These are phyloP conservation scores for Phrynosoma blainvillii DNA, from an alignment of 2,113 vertebrate species.

Conservation along the genomic window DNA sequence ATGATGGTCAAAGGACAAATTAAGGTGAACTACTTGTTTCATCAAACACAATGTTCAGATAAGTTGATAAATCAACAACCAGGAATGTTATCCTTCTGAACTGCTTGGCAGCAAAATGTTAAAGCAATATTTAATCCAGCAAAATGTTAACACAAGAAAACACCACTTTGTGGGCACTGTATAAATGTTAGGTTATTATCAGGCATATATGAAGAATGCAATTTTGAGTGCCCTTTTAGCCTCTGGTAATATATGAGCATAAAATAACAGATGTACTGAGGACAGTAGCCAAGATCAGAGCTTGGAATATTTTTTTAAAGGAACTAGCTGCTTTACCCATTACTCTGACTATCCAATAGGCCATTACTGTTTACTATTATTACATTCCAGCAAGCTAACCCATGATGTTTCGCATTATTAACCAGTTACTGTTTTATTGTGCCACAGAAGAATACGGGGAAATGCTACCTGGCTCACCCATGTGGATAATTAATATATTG, in stretches of 20 bases:
- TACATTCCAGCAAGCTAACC: no score
- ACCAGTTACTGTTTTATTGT: no score
- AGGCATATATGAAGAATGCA: background rate
- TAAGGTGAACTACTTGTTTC: conserved; percentile 17
- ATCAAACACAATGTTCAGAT: conserved; percentile 33
- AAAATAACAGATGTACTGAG: no score
- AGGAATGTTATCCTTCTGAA: background rate
- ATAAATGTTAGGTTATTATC: conserved; percentile 4
- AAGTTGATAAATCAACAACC: rapidly evolving
- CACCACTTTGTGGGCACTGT: background rate
- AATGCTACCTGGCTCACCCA: no score
- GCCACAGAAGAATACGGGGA: no score
- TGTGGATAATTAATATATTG: no score
- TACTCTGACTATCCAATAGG: no score
- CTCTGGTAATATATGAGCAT: background rate
- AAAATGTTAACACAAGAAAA: background rate
- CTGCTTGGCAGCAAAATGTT: background rate
- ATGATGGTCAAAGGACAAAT: conserved; percentile 13
- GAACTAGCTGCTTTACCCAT: no score
- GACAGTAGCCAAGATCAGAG: no score
- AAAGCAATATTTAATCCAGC: background rate
- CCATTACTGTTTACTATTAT: no score
- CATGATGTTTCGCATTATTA: no score
- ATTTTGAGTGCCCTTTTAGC: background rate
- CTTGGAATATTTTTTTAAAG: no score